phyloP scores from a whole-genome alignment of 2,113 vertebrate genomes.

The Paradoxurus hermaphroditus region DNA sequence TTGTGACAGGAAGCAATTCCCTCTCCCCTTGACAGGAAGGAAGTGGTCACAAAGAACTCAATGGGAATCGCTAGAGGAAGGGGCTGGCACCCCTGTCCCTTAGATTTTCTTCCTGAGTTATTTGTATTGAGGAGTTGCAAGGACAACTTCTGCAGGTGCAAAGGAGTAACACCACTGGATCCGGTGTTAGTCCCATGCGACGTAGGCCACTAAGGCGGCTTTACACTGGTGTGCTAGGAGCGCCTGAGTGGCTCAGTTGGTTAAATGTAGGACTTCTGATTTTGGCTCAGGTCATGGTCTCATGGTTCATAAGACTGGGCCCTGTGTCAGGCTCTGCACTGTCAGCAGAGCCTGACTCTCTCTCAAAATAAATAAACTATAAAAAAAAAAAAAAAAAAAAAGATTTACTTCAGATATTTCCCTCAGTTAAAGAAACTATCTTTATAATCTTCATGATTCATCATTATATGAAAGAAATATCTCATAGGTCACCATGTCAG shows the following conservation, averaged over 20 bases:
- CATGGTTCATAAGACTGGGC: too few relatives aligned
- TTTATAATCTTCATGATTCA: background rate
- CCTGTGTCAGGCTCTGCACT: too few relatives aligned
- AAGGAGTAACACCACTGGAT: background rate
- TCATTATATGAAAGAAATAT: background rate
- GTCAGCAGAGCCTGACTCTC: too few relatives aligned
- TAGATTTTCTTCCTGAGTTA: background rate
- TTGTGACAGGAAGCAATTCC: background rate
- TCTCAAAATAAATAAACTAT: too few relatives aligned
- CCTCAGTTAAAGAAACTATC: background rate
- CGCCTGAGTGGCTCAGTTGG: too few relatives aligned
- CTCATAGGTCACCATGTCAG: background rate
- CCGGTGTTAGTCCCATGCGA: too few relatives aligned
- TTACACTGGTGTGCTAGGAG: too few relatives aligned
- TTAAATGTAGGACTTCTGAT: too few relatives aligned
- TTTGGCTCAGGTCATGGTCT: too few relatives aligned
- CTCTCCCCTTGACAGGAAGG: fast-evolving
- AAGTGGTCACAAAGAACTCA: background rate
- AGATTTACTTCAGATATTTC: background rate
- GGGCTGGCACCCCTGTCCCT: too few relatives aligned
- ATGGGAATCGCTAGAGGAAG: background rate
- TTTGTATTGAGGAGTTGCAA: background rate
- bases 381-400: background rate
- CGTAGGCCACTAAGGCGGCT: background rate
- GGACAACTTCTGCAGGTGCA: background rate